Evolutionary conservation across 1,140 invertebrate species (phyloP), one percentile per base, ranked within the genome.

Genomic region (Maniola jurtina): DNA sequence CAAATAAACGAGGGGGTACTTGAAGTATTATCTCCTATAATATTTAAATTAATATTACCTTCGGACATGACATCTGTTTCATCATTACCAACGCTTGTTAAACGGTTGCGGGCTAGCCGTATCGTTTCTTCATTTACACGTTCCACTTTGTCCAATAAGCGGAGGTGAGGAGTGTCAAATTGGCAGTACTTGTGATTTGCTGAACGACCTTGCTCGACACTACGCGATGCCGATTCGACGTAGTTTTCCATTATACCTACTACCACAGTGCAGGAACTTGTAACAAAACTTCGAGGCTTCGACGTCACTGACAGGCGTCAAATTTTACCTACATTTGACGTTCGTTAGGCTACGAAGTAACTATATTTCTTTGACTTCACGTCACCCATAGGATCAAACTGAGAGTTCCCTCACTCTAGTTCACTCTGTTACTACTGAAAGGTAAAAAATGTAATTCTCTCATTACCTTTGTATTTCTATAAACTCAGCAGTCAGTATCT

Each of bases 141-240:
- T 86, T 82, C 86, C 80, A 87, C 74, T 86, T 87, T 77, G 80
- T 79, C 70, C 81, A 87, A 87, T 89, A 72, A 89, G 71, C 62
- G 68, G 84, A 87, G 83, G 79, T 88, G 81, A 88, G 72, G 63
- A 72, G 73, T 85, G 83, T 88, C 82, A 88, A 86, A 88, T 84
- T 82, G 77, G 70, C 71, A 71, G 72, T 76, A 73, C 70, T 79
- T 70, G 65, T 78, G 72, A 79, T 78, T 81, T 71, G 74, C 74
- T 68, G 55, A 66, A 73, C 72, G 82, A 81, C 82, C 82, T 86
- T 83, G 80, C 59, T 52, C 65, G 64, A 57, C 52, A 52, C 36
- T 16, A 56, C 69, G 64, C 56, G 42, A 61, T 66, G 62, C 71
- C 58, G 68, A 67, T 68, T 70, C 52, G 57, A 61, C 64, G 72